Base-by-base conservation (phyloP, 2,797 vertebrate species). In the Ptychobarbus kaznakovi region DNA sequence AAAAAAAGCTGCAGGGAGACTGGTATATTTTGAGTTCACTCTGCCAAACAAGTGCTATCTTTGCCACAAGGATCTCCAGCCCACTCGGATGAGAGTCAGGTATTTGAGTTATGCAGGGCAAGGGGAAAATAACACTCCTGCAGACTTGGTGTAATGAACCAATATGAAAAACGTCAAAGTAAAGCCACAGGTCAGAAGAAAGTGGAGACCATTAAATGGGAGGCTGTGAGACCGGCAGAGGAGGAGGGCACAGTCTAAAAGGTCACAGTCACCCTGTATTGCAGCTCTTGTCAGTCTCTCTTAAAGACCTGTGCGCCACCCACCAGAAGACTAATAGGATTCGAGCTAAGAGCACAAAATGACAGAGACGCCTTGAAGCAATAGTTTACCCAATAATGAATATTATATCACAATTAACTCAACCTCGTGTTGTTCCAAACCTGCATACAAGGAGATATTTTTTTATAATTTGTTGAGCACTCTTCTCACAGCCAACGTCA, bases 191-290 rank as follows among this genome's bases (percentile, higher is more conserved):
- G 89, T 88, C 87, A 86, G 74, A 80, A 74, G 63, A 80, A 89
- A 90, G 79, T 86, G 84, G n/a, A 86, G 79, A 86, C 81, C 79
- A 87, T 90, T 90, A 90, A 87, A 80, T 20, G 38, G 46, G 69
- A 87, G 74, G 72, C 74, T 82, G 70, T 58, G 51, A 66, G 84
- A 84, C 58, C 28, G 16, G 61, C 49, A 40, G 75, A 72, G 81
- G 68, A 82, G 81, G 86, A 81, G 81, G 81, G 73, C 77, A 65
- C 13, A 66, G 73, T 84, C 81, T 66, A 80, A 87, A 90, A 88
- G 89, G 86, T 87, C 86, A 89, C 40, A 85, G 82, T 86, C 87
- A 87, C 82, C 86, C 82, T 84, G 80, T 53, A 82, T 87, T 86
- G 82, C 73, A 80, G 58, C 81, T 87, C 86, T 76, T 87, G 86